phyloP scores from a whole-genome alignment of 2,113 vertebrate genomes.

The Lagenorhynchus albirostris region DNA sequence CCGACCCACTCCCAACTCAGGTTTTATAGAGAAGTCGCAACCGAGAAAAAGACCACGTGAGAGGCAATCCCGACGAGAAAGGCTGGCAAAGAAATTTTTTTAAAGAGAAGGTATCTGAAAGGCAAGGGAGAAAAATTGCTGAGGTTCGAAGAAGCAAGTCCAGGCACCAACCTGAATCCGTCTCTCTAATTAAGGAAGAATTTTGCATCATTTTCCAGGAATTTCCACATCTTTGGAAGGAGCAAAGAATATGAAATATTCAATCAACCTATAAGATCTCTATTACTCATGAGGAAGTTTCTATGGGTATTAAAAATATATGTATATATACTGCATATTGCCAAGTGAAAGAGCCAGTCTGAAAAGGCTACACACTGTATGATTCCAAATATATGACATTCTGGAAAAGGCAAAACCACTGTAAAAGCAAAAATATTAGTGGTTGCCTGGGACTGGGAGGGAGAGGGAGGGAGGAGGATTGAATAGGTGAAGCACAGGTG shows the following conservation, averaged over 20 bases:
- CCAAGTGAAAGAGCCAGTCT: not conserved
- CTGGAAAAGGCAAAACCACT: not conserved
- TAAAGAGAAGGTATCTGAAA: not conserved
- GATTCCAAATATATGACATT: not conserved
- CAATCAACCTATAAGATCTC: not conserved
- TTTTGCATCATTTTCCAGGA: not conserved
- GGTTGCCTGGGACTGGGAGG: not conserved
- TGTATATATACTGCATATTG: not conserved
- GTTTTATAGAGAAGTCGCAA: not conserved
- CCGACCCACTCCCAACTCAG: not conserved
- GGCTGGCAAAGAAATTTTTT: not conserved
- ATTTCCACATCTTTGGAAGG: not conserved
- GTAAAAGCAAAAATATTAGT: not conserved
- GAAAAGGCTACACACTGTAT: not conserved
- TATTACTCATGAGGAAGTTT: not conserved
- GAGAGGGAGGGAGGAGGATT: not conserved
- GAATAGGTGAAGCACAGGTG: not conserved
- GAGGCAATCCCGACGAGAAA: not conserved
- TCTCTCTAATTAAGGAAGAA: not conserved
- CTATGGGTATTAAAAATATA: not conserved
- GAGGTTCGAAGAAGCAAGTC: not conserved
- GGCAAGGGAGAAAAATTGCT: not conserved
- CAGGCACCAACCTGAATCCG: not conserved
- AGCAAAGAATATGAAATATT: not conserved
- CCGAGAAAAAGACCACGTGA: not conserved